Evolutionary conservation across 2,797 vertebrate species (phyloP).

Genomic region (Melanogrammus aeglefinus): DNA sequence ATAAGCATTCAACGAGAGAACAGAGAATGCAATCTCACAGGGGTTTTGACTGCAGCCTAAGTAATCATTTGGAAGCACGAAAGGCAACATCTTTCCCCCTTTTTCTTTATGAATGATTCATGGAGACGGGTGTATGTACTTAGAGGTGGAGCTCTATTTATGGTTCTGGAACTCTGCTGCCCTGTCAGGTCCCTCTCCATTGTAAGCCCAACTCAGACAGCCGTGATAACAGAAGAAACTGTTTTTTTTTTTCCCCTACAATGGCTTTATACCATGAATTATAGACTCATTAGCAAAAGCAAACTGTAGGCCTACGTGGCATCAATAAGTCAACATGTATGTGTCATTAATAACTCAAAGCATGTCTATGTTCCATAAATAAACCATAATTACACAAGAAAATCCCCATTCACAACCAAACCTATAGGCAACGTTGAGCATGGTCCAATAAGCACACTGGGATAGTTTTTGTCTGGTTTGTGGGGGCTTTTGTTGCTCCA

Average conservation of each 20-base stretch:
- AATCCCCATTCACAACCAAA: slow-evolving; percentile 36
- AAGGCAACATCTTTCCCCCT: slow-evolving; percentile 20
- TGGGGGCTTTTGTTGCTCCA: slow-evolving; percentile 17
- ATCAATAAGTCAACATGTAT: slow-evolving; percentile 50
- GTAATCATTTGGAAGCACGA: slow-evolving; percentile 5
- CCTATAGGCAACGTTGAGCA: slow-evolving; percentile 22
- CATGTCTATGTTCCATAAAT: slow-evolving; percentile 58
- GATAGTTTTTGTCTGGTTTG: slow-evolving; percentile 20
- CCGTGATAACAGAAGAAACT: slow-evolving; percentile 27
- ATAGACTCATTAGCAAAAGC: slow-evolving; percentile 52
- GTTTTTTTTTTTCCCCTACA: slow-evolving; percentile 27
- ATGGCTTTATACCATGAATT: slow-evolving; percentile 40
- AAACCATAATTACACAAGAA: slow-evolving; percentile 59
- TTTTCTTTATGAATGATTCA: slow-evolving; percentile 55
- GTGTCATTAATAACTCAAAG: slow-evolving; percentile 59
- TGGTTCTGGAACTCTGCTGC: slow-evolving; percentile 36
- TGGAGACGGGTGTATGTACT: slow-evolving; percentile 43
- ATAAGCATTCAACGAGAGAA: not conserved
- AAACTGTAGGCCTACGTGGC: slow-evolving; percentile 32
- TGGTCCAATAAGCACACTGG: slow-evolving; percentile 21
- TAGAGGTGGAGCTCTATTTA: slow-evolving; percentile 51
- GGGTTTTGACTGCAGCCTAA: not conserved
- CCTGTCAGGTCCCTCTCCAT: slow-evolving; percentile 31
- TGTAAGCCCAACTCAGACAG: slow-evolving; percentile 21
- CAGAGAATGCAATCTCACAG: not conserved